phyloP scores from a whole-genome alignment of 1,140 invertebrate genomes.

The Anoplophora glabripennis region DNA sequence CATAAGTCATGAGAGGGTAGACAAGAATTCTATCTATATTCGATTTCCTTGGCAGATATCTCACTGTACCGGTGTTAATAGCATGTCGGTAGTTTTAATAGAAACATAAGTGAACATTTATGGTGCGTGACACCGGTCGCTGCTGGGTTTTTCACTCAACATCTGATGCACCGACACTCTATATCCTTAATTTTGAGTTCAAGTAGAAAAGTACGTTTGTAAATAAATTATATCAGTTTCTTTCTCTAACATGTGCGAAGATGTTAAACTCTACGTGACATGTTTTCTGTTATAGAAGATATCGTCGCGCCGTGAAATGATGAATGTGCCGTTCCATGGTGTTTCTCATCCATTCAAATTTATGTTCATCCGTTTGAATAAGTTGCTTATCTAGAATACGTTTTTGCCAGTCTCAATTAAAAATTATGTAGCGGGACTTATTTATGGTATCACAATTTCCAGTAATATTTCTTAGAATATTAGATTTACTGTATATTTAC shows the following conservation, averaged over 20 bases:
- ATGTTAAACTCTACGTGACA: conserved; percentile 1
- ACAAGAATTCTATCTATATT: background rate
- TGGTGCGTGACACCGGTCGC: conserved; percentile 48
- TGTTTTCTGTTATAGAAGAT: conserved; percentile 16
- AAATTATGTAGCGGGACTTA: no score
- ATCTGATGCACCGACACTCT: conserved; percentile 35
- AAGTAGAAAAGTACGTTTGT: conserved; percentile 7
- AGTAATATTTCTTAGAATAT: no score
- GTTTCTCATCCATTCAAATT: conserved; percentile 45
- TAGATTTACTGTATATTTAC: no score
- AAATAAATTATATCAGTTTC: conserved; percentile 14
- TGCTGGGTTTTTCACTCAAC: conserved; percentile 28
- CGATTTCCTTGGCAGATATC: conserved; percentile 13
- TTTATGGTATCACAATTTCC: no score
- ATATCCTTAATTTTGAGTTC: conserved; percentile 28
- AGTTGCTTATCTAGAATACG: conserved; percentile 11
- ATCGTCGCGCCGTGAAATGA: conserved; percentile 43
- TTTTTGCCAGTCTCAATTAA: background rate
- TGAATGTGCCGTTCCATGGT: conserved; percentile 46
- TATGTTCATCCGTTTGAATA: conserved; percentile 41
- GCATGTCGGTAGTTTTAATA: conserved; percentile 46
- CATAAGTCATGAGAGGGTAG: no score
- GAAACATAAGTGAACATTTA: conserved; percentile 51
- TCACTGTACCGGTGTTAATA: conserved; percentile 35
- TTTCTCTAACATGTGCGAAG: conserved; percentile 24